Base-by-base conservation (phyloP, 2,113 vertebrate species). In the Gasterosteus nipponicus region DNA sequence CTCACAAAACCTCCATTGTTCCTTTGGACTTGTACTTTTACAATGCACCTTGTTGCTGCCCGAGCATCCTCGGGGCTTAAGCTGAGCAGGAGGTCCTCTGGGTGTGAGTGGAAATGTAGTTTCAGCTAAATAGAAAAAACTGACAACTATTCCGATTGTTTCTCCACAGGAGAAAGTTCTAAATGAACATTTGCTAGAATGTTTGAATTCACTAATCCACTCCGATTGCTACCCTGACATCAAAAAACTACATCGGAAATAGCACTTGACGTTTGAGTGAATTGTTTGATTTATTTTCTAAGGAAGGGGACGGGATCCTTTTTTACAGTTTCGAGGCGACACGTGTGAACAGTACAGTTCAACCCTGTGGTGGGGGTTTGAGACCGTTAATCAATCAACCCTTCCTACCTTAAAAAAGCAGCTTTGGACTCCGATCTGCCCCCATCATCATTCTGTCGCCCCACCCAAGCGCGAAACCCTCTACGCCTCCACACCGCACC, bases 311-410 rank as follows among this genome's bases (percentile, higher is more conserved):
- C 0, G 16, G 69, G 4, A 59, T 44, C 9, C 2, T 44, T 44
- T 44, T 67, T 33, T 73, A 41, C 56, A 66, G 67, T 69, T 83
- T 5, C 75, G 46, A 79, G 79, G 59, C 61, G 19, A 86, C 42
- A 80, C 49, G 53, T 84, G 78, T 61, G 73, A 69, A 73, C 46
- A 67, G 64, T 18, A 82, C 85, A 89, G 90, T 78, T 79, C 60
- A 82, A 80, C 39, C 68, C 58, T n/a, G n/a, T n/a, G 76, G 8
- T 0, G 2, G 59, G 59, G 85, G 77, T 29, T 77, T 74, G 3
- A 73, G 76, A 73, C 85, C 19, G 59, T 90, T 85, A 83, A 92
- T 91, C 84, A 90, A 85, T 91, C 87, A 92, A 75, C 80, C 67
- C 81, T 73, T 75, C 65, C 62, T 22, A 77, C 73, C 84, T 82